Percentiles rank a stretch among this genome's conserved stretches.
These are phyloP conservation scores for Petrocephalus sullivani DNA, from an alignment of 2,797 vertebrate genomes.

Conservation along the genomic window DNA sequence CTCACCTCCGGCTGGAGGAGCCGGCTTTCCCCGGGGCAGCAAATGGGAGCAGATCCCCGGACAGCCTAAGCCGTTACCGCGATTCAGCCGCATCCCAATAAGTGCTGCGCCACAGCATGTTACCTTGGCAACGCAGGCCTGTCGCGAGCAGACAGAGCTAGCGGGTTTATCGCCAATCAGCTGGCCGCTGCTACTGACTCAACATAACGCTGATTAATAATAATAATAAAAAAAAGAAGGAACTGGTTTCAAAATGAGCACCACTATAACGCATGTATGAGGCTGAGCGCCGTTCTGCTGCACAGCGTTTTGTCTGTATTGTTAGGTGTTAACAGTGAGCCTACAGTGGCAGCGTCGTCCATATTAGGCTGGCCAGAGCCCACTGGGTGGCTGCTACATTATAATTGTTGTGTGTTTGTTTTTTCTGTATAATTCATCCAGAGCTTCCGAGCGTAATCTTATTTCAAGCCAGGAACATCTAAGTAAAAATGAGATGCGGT, in stretches of 20 bases:
- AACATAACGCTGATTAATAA: slow-evolving; percentile 25
- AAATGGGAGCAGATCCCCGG: slow-evolving; percentile 43
- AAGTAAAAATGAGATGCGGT: background rate
- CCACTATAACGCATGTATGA: background rate
- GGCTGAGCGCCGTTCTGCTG: background rate
- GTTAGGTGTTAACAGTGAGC: background rate
- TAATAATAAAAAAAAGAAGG: background rate
- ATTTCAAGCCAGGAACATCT: slow-evolving; percentile 14
- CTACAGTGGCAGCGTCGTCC: background rate
- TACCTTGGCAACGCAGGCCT: slow-evolving; percentile 91
- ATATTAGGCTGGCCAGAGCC: background rate
- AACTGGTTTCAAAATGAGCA: background rate
- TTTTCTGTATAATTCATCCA: slow-evolving; percentile 13
- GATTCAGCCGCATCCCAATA: slow-evolving; percentile 75
- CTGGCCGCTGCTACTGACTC: slow-evolving; percentile 51
- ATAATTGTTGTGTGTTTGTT: background rate
- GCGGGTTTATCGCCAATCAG: slow-evolving; percentile 53
- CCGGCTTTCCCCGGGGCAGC: slow-evolving; percentile 41
- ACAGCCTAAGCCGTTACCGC: slow-evolving; percentile 63
- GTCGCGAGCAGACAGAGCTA: slow-evolving; percentile 51
- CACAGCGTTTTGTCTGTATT: background rate
- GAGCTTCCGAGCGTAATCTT: slow-evolving; percentile 9
- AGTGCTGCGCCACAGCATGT: slow-evolving; percentile 90
- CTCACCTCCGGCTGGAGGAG: slow-evolving; percentile 29
- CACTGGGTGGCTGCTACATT: background rate